These are phyloP conservation scores for Brachionus sp. DNA, from an alignment of 1,140 invertebrate genomes.

Conservation along the genomic window DNA sequence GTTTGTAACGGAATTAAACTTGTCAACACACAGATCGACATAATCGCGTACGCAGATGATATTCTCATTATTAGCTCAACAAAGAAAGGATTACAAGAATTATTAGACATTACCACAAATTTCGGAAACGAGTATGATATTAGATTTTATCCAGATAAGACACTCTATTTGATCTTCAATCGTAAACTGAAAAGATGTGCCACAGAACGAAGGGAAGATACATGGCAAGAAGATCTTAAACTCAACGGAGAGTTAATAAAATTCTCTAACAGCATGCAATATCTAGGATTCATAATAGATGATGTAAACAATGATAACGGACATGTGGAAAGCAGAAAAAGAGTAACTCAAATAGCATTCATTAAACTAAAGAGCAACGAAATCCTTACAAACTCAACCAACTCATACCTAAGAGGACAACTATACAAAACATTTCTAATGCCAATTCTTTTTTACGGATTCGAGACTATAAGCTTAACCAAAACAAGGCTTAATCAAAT, in stretches of 20 bases:
- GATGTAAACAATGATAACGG: not conserved
- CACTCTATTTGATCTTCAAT: not conserved
- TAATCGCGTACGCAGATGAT: not conserved
- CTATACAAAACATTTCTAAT: not conserved
- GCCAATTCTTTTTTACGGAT: constrained; percentile 11
- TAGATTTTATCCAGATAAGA: constrained; percentile 18
- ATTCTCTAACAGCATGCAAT: not conserved
- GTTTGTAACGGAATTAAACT: not conserved
- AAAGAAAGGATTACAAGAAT: not conserved
- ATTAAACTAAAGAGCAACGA: not conserved
- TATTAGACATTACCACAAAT: not conserved
- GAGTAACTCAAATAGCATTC: not conserved
- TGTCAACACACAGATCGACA: not conserved
- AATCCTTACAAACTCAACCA: not conserved
- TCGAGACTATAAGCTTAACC: not conserved
- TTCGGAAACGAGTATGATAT: not conserved
- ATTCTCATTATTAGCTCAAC: not conserved
- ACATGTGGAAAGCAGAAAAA: not conserved
- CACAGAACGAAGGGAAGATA: not conserved
- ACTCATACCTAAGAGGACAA: not conserved
- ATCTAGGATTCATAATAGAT: not conserved
- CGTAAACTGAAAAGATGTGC: not conserved
- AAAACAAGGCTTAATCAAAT: not conserved
- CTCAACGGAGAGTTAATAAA: not conserved
- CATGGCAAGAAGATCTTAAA: not conserved